Conservation (phyloP, 2,888 invertebrate species). For the Liodrosophila aerea region DNA sequence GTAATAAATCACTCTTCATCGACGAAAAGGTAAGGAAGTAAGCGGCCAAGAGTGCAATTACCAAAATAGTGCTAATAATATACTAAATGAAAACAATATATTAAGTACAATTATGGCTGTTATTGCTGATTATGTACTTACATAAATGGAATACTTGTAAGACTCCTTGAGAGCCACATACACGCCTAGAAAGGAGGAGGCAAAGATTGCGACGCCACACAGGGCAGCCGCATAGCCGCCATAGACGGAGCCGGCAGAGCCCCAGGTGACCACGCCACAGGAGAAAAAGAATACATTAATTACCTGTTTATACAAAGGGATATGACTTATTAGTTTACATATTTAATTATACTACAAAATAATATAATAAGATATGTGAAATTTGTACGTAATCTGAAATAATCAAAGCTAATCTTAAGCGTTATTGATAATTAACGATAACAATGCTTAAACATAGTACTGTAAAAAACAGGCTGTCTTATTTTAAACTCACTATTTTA, state of each 20-base stretch:
- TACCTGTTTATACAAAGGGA: conserved; percentile 50
- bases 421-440: too few relatives aligned
- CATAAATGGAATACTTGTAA: conserved; percentile 66
- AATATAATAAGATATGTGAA: too few relatives aligned
- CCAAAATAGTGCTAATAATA: conserved; percentile 39
- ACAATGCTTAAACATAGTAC: too few relatives aligned
- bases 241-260: conserved; percentile 65
- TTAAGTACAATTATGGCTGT: fast-evolving
- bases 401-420: too few relatives aligned
- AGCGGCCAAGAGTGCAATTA: conserved; percentile 54
- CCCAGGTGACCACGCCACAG: conserved; percentile 74
- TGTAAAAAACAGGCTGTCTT: too few relatives aligned
- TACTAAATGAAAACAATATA: conserved; percentile 45
- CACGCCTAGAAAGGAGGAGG: conserved; percentile 66
- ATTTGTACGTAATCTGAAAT: too few relatives aligned
- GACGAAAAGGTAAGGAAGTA: conserved; percentile 69
- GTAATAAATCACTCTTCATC: conserved; percentile 55
- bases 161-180: conserved; percentile 77
- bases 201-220: conserved; percentile 61
- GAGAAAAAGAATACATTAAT: conserved; percentile 70
- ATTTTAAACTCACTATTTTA: too few relatives aligned
- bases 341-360: too few relatives aligned
- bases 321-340: too few relatives aligned
- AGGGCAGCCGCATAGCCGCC: conserved; percentile 72
- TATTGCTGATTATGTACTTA: conserved; percentile 26